Percentiles rank a stretch among this genome's conserved stretches.
Conservation (phyloP, 2,797 vertebrate genomes). For the Alca torda region DNA sequence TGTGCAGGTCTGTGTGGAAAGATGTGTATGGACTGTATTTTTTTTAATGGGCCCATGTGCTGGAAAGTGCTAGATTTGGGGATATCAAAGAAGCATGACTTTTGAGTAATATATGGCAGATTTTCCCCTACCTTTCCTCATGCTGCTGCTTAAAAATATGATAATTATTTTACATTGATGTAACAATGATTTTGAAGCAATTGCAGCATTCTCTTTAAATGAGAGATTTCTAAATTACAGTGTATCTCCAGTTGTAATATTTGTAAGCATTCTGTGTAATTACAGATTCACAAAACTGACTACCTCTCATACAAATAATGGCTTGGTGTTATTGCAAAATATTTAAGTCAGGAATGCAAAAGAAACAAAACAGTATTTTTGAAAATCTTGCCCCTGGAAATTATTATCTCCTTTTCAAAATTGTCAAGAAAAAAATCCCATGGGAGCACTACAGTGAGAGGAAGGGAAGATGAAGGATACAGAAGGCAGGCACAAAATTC, state of each 20-base stretch:
- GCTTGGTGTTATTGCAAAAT: background rate
- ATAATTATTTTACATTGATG: background rate
- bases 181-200: background rate
- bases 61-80: background rate
- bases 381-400: background rate
- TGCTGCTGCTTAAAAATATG: background rate
- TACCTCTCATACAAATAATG: background rate
- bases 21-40: background rate
- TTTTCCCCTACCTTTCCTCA: background rate
- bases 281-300: background rate
- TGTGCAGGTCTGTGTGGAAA: background rate
- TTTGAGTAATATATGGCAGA: background rate
- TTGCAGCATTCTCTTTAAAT: background rate
- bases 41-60: background rate
- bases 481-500: background rate
- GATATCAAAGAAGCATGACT: fast-evolving
- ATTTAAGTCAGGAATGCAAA: background rate
- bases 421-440: background rate
- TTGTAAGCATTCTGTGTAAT: background rate
- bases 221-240: background rate
- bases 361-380: background rate
- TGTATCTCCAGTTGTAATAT: background rate
- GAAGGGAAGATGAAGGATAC: background rate
- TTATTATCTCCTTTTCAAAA: background rate
- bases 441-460: background rate